These are phyloP conservation scores for Paramuricea clavata DNA, from an alignment of 92 coral and sea anemone species.

Conservation along the genomic window DNA sequence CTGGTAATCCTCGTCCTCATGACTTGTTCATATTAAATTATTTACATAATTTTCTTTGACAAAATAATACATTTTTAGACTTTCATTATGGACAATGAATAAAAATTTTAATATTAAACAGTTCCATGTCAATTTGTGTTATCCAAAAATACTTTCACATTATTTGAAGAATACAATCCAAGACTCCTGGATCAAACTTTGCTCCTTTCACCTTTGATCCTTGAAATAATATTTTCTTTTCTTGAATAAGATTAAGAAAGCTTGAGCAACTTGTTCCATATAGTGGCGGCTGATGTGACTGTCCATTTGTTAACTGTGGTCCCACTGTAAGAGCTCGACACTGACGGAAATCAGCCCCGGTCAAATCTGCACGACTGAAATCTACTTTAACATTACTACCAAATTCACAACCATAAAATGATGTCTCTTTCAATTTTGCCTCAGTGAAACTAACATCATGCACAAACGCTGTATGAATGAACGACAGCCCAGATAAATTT, in stretches of 20 bases:
- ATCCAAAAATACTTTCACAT: background rate
- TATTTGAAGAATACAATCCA: constrained; percentile 75
- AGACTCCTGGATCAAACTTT: constrained; percentile 89
- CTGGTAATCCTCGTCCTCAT: too few relatives aligned
- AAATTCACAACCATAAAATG: constrained; percentile 99
- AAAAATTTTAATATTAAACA: background rate
- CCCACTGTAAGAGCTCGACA: constrained; percentile 94
- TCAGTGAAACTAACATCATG: constrained; percentile 90
- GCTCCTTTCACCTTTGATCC: constrained; percentile 90
- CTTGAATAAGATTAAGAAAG: constrained; percentile 87
- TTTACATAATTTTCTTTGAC: background rate
- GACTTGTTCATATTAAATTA: too few relatives aligned
- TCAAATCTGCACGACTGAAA: constrained; percentile 83
- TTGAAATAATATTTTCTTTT: constrained; percentile 84
- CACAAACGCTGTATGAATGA: constrained; percentile 95
- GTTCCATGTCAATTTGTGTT: background rate
- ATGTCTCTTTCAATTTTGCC: constrained; percentile 76
- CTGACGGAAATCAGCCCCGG: constrained; percentile 98
- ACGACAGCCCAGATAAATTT: constrained; percentile 88
- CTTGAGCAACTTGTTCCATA: constrained; percentile 98
- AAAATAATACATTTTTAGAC: background rate
- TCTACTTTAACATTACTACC: constrained; percentile 95
- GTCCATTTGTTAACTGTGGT: constrained; percentile 81
- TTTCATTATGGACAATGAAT: background rate
- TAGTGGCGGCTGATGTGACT: constrained; percentile 77